Evolutionary conservation across 2,888 invertebrate species (phyloP), one percentile per base, ranked within the genome.

Genomic region (Caenorhabditis sp.): DNA sequence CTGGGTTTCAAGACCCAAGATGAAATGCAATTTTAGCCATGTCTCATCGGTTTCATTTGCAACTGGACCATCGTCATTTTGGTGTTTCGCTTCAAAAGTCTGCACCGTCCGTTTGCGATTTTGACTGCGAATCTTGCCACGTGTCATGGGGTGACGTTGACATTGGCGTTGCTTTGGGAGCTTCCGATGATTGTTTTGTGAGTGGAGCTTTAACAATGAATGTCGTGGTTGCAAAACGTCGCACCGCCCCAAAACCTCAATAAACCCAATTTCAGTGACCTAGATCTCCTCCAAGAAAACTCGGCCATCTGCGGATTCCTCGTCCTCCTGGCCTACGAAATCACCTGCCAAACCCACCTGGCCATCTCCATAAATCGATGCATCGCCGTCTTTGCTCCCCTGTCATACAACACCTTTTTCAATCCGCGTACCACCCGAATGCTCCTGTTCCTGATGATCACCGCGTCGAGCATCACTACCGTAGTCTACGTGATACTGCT

Each of bases 351-450:
- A 26, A 58, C 56, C 26, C 72, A 72, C 15, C 24, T 72, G 6
- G 22, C 37, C 9, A 62, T 72, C 22, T 56, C 56, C 32, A 44
- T 72, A 1, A 65, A 72, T 13, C 64, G 72, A 24, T 72, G 64
- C 64, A 37, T 64, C 44, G 72, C 72, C 2, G 72, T 72, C 26
- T 64, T 64, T 20, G 11, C 26, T 15, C 72, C 72, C 5, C 47
- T 72, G 24, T 72, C 72, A 18, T 72, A 72, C 44, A 72, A 35
- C 20, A 65, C 72, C 24, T 20, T 65, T 8, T 72, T 62, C 64
- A 72, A 64, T 37, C 64, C 58, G 13, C 18, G 72, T 37, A 58
- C 72, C 24, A 65, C 58, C 2, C 47, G 50, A 65, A 5, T 58
- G 1, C 0, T 58, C 6, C 56, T 72, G 13, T 1, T 24, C 8